A percentile compares a stretch with the other conserved stretches of the same genome.
Conservation (phyloP, 2,888 invertebrate genomes). For the Megamerina dolium region DNA sequence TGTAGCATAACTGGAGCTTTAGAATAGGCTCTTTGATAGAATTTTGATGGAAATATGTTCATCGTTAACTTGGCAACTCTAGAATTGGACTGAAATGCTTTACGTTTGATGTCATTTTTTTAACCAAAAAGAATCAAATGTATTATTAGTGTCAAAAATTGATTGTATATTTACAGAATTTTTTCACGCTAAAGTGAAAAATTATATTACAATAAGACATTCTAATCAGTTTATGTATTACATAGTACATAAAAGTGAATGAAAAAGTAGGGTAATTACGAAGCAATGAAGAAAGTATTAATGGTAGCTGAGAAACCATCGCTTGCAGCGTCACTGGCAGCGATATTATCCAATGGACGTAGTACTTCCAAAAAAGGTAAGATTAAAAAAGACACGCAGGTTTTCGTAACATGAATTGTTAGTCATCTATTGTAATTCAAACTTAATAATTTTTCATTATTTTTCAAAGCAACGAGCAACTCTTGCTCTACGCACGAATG, state of each 20-base stretch:
- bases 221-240: not conserved
- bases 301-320: conserved; percentile 99
- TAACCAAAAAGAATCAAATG: no score
- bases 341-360: conserved; percentile 84
- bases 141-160: no score
- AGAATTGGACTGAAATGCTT: no score
- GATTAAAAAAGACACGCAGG: not conserved
- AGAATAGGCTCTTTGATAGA: no score
- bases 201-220: no score
- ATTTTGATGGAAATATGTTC: no score
- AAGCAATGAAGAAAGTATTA: conserved; percentile 70
- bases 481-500: conserved; percentile 95
- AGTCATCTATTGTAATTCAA: not conserved
- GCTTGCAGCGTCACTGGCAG: conserved; percentile 88
- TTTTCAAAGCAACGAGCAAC: conserved; percentile 67
- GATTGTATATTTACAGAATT: no score
- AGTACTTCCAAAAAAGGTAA: conserved; percentile 36
- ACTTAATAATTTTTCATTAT: conserved; percentile 1
- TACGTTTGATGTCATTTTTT: no score
- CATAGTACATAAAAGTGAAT: not conserved
- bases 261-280: not conserved
- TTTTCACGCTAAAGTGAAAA: no score
- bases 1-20: no score
- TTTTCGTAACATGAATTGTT: not conserved
- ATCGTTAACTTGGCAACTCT: no score